phyloP scores from a whole-genome alignment of 2,113 vertebrate species.

The Erinaceus europaeus region DNA sequence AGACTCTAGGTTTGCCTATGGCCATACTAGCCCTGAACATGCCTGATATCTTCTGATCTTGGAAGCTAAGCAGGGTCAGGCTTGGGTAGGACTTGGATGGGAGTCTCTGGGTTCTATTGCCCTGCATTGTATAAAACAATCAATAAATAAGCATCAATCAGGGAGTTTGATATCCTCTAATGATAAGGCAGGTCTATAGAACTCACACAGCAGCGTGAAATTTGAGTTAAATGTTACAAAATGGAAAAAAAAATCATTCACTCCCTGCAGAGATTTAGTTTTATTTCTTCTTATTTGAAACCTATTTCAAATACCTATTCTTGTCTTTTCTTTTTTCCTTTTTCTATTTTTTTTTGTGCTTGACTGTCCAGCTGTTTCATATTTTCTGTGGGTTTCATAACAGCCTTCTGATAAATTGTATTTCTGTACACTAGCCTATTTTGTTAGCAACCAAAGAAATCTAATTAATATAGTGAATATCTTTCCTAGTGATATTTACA shows the following conservation, averaged over 20 bases:
- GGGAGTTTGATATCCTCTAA: neutral
- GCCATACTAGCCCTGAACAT: no score
- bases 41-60: no score
- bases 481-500: neutral
- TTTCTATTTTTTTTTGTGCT: neutral
- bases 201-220: neutral
- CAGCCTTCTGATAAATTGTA: neutral
- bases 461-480: neutral
- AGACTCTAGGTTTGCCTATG: no score
- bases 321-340: neutral
- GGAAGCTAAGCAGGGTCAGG: no score
- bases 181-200: neutral
- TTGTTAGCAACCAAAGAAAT: constrained; percentile 16
- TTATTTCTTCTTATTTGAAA: constrained; percentile 4
- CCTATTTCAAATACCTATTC: no score
- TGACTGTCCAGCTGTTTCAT: neutral
- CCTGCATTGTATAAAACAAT: no score
- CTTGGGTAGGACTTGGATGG: no score
- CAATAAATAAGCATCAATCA: constrained; percentile 33
- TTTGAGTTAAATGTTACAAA: constrained; percentile 26
- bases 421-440: neutral
- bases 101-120: no score
- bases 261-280: neutral
- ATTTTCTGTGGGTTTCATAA: neutral
- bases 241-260: neutral